Conservation (phyloP, 2,797 vertebrate species). For the Phataginus tetradactyla region DNA sequence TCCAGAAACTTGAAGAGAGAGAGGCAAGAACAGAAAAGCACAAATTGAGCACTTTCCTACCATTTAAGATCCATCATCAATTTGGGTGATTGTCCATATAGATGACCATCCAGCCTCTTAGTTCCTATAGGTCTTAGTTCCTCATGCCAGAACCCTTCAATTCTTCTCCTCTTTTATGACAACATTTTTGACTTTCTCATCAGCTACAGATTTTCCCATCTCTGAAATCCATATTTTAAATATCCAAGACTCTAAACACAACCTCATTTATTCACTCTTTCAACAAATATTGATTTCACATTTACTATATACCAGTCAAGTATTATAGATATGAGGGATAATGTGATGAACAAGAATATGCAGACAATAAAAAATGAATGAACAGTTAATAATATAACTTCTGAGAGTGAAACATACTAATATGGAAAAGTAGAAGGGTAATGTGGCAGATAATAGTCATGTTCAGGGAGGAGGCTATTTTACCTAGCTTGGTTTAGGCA, state of each 20-base stretch:
- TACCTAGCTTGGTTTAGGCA: neutral
- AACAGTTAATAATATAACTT: neutral
- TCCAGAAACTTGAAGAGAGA: neutral
- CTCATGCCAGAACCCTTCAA: neutral
- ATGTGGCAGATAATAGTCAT: neutral
- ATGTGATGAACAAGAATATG: neutral
- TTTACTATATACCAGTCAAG: neutral
- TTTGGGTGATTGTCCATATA: neutral
- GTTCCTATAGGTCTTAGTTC: neutral
- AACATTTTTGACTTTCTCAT: neutral
- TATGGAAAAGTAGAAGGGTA: neutral
- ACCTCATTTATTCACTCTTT: neutral
- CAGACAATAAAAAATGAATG: neutral
- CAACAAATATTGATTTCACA: slow-evolving; percentile 2
- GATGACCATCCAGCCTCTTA: neutral
- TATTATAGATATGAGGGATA: neutral
- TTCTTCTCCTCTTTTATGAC: neutral
- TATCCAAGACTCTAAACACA: neutral
- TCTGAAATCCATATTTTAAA: slow-evolving; percentile 10
- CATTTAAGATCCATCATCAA: neutral
- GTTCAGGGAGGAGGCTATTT: neutral
- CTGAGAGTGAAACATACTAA: neutral
- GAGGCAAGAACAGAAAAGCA: neutral
- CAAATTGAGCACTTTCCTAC: neutral
- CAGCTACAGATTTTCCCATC: neutral